Evolutionary conservation across 64 coral and sea anemone genomes (phyloP).

Genomic region (Hydrozoanthus tunicans): DNA sequence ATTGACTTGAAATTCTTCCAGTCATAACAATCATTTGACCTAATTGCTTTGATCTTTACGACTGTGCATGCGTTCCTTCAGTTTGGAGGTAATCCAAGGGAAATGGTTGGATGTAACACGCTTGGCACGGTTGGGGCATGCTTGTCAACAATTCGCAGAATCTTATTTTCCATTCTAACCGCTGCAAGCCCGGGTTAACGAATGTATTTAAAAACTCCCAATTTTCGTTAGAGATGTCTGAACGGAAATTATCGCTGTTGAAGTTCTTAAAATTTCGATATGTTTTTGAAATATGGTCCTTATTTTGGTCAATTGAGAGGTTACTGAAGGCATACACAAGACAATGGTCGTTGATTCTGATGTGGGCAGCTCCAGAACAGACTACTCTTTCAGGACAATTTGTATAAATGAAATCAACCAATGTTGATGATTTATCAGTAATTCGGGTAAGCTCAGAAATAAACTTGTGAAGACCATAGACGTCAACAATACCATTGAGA

Average conservation of each 20-base stretch:
- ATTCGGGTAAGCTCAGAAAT: background rate
- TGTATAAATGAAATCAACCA: too few species aligned
- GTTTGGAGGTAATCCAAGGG: constrained; percentile 25
- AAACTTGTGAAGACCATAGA: background rate
- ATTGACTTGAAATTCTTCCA: constrained; percentile 14
- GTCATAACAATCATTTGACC: constrained; percentile 17
- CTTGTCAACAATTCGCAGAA: constrained; percentile 9
- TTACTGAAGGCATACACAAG: too few species aligned
- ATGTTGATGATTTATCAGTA: too few species aligned
- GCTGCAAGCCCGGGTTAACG: background rate
- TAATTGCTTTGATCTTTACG: background rate
- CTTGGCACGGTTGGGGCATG: constrained; percentile 4
- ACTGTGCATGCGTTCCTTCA: constrained; percentile 32
- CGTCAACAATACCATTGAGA: background rate
- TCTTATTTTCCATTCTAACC: constrained; percentile 30
- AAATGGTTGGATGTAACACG: background rate
- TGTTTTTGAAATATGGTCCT: constrained; percentile 22
- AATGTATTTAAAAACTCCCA: background rate
- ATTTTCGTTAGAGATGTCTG: constrained; percentile 24
- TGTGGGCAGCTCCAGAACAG: too few species aligned
- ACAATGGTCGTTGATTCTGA: too few species aligned
- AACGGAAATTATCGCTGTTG: constrained; percentile 22
- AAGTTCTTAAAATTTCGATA: background rate
- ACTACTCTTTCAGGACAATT: too few species aligned
- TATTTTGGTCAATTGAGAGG: background rate